Conservation (phyloP, 1,140 invertebrate species). For the Drosophila kikkawai region DNA sequence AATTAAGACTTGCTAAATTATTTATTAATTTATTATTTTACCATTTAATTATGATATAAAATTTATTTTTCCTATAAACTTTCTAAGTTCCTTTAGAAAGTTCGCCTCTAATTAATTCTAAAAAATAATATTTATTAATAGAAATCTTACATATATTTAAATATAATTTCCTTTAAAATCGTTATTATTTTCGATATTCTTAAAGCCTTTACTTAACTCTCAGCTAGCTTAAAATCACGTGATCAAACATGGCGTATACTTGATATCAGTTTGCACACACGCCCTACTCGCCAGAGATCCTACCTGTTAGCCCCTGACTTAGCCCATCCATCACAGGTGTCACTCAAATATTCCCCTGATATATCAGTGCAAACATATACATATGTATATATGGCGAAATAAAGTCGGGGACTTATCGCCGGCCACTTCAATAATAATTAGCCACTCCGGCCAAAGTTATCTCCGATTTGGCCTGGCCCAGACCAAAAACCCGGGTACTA, state of each 20-base stretch:
- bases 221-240: not conserved
- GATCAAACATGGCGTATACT: slow-evolving; percentile 12
- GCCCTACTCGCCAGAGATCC: not conserved
- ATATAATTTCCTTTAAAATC: too few relatives aligned
- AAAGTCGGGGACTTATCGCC: slow-evolving; percentile 47
- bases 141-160: not conserved
- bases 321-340: slow-evolving; percentile 40
- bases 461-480: slow-evolving; percentile 2
- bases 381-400: slow-evolving; percentile 21
- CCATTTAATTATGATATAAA: too few relatives aligned
- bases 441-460: slow-evolving; percentile 30
- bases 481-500: not conserved
- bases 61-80: not conserved
- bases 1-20: too few relatives aligned
- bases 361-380: slow-evolving; percentile 23
- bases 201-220: not conserved
- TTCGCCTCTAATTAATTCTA: not conserved
- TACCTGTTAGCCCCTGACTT: not conserved
- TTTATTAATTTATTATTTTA: not conserved
- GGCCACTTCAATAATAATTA: slow-evolving; percentile 74
- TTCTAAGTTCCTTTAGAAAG: too few relatives aligned
- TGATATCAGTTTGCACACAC: slow-evolving; percentile 14
- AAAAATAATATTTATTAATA: not conserved
- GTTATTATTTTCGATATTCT: not conserved
- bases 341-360: slow-evolving; percentile 42